phyloP scores from a whole-genome alignment of 2,888 invertebrate genomes.

The Helobdella robusta region DNA sequence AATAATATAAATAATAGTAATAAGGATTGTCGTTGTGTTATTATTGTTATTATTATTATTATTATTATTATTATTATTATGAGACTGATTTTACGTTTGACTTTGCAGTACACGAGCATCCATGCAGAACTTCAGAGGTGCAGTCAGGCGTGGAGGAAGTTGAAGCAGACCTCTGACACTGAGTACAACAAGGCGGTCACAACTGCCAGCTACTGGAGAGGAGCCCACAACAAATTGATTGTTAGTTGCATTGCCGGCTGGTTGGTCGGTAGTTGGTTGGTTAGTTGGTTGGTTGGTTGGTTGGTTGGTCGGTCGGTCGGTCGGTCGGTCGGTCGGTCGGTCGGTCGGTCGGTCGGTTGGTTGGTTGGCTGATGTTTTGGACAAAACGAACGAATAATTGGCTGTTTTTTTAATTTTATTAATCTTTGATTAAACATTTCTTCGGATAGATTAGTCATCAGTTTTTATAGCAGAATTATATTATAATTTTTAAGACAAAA shows the following conservation, averaged over 20 bases:
- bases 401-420: too few relatives aligned
- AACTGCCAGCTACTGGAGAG: slow-evolving; percentile 68
- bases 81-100: neutral
- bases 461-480: too few relatives aligned
- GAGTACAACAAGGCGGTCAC: slow-evolving; percentile 59
- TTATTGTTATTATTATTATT: neutral
- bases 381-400: neutral
- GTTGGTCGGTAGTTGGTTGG: neutral
- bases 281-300: neutral
- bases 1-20: too few relatives aligned
- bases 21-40: neutral
- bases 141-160: slow-evolving; percentile 40
- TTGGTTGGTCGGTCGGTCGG: neutral
- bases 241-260: slow-evolving; percentile 26
- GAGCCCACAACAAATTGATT: slow-evolving; percentile 37
- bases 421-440: too few relatives aligned
- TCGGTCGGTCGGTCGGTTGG: neutral
- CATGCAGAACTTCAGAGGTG: slow-evolving; percentile 38
- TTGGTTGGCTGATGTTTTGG: neutral
- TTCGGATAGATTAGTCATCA: too few relatives aligned
- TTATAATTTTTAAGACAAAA: too few relatives aligned
- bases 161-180: slow-evolving; percentile 37
- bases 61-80: neutral
- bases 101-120: slow-evolving; percentile 38
- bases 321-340: neutral